Base-by-base conservation (phyloP, 30 jellyfish, hydroid and myxozoan genomes). In the Turritopsis rubra region DNA sequence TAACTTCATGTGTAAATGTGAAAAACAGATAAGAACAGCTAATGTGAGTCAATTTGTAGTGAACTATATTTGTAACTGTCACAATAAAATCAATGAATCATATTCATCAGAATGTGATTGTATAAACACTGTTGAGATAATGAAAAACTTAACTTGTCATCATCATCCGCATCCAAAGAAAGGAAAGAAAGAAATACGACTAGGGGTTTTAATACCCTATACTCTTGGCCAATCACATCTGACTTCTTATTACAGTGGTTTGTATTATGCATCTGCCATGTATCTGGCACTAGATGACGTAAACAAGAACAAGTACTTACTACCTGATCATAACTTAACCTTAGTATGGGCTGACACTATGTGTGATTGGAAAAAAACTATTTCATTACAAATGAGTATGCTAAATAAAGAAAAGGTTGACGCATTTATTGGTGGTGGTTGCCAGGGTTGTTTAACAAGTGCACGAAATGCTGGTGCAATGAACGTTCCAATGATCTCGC, bases 401-500 rank as follows among this genome's bases (percentile, higher is more conserved):
- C 65, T 66, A 28, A 84, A 83, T 21, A 73, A 88, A 17, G 86
- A 81, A 53, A 86, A 86, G 23, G 98, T 92, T 29, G 96, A 92
- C 54, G 98, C 96, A 0, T 81, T 92, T 71, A 92, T 92, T 73
- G 98, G 98, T 30, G 91, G 96, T 0, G 98, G 96, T 53, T 92
- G 98, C 73, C 80, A 83, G 31, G 88, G 88, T 13, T 92, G 98
- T 72, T 53, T 78, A 54, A 83, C 98, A 53, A 85, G 81, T 26
- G 98, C 89, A 21, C 95, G 89, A 85, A 85, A 82, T 87, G 98
- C 98, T 52, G 98, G 84, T 16, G 98, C 98, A 9, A 23, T 80
- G 77, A 92, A 92, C 78, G 52, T 79, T 16, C 98, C 98, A 18
- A 80, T 92, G 85, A 84, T 92, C n/a, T 92, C 98, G 8, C 98